Evolutionary conservation across 1,140 invertebrate species (phyloP).

Genomic region (Drosophila bifasciata): DNA sequence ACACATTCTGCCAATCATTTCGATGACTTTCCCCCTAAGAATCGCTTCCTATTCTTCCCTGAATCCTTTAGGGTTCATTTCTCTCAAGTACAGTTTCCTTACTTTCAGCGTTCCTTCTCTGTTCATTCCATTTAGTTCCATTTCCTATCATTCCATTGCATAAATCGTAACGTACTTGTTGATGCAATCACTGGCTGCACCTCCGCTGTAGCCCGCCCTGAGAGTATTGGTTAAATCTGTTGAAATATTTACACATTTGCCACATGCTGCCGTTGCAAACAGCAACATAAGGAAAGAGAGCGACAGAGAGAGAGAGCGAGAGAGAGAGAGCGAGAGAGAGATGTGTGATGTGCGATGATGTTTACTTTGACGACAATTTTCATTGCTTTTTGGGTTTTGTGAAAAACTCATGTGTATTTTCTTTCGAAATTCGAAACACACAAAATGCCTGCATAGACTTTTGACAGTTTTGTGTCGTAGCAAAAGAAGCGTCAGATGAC

Average conservation of each 20-base stretch:
- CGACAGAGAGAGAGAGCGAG: not conserved
- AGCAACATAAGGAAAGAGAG: not conserved
- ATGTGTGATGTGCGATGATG: not conserved
- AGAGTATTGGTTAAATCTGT: conserved; percentile 44
- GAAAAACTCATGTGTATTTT: conserved; percentile 27
- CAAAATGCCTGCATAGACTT: conserved; percentile 55
- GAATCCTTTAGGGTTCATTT: too few species aligned
- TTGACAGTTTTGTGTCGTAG: conserved; percentile 68
- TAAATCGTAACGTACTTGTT: conserved; percentile 28
- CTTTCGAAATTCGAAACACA: conserved; percentile 37
- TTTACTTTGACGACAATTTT: conserved; percentile 43
- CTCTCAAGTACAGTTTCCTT: not conserved
- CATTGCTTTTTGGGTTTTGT: conserved; percentile 37
- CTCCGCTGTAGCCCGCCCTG: not conserved
- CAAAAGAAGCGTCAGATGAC: not conserved
- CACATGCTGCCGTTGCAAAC: conserved; percentile 26
- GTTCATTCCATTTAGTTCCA: not conserved
- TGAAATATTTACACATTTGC: conserved; percentile 52
- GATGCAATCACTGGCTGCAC: conserved; percentile 14
- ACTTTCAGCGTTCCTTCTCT: not conserved
- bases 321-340: too few species aligned
- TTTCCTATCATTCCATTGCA: conserved; percentile 5
- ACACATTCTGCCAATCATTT: too few species aligned
- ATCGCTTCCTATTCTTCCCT: too few species aligned
- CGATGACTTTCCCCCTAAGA: too few species aligned